These are phyloP conservation scores for Zaprionus capensis DNA, from an alignment of 1,140 invertebrate species.

Conservation along the genomic window DNA sequence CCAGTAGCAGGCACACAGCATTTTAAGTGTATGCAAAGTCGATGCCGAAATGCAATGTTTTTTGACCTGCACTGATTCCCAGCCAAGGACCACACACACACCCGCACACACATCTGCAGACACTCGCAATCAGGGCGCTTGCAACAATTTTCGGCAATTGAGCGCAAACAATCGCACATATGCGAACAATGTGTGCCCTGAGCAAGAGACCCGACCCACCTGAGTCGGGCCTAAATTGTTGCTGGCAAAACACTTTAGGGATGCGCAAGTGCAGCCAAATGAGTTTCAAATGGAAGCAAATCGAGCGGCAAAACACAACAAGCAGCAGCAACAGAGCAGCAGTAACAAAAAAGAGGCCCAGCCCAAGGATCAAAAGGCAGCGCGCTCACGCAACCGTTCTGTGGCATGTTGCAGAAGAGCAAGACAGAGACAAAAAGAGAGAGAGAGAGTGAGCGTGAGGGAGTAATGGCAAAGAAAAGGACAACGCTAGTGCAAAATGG, in stretches of 20 bases:
- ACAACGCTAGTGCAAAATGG: not conserved
- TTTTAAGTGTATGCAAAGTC: conserved; percentile 78
- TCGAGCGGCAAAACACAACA: conserved; percentile 56
- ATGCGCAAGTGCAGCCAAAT: conserved; percentile 75
- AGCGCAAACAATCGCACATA: conserved; percentile 65
- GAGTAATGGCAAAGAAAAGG: not conserved
- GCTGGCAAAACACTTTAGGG: conserved; percentile 74
- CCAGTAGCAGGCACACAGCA: conserved; percentile 49
- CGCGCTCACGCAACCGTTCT: conserved; percentile 2
- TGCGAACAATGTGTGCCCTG: conserved; percentile 26
- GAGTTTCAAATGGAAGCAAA: conserved; percentile 75
- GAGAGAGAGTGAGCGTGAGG: too few species aligned
- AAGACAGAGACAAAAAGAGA: not conserved
- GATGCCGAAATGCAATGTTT: conserved; percentile 63
- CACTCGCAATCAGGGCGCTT: conserved; percentile 29
- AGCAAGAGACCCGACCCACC: conserved; percentile 39
- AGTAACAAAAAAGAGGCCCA: conserved; percentile 19
- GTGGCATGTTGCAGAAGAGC: too few species aligned
- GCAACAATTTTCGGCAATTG: conserved; percentile 71
- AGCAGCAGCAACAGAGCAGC: conserved; percentile 43
- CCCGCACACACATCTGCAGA: conserved; percentile 25
- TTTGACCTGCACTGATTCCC: conserved; percentile 69
- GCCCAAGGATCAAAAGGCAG: conserved; percentile 55
- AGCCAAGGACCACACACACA: conserved; percentile 55
- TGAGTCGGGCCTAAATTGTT: conserved; percentile 47